Conservation (phyloP, 1,140 invertebrate species). For the Sesamia nonagrioides region DNA sequence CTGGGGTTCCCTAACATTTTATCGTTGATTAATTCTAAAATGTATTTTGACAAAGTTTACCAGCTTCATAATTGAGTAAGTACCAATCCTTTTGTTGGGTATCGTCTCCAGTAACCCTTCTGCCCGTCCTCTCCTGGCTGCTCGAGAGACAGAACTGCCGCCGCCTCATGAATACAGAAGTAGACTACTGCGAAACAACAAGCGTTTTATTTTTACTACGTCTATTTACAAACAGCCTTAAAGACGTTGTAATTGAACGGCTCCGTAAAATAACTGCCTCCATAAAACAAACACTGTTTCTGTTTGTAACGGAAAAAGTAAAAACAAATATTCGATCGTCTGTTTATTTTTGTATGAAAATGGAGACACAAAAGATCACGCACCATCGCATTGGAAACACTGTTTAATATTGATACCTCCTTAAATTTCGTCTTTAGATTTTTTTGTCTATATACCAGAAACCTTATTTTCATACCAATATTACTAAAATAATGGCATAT, state of each 20-base stretch:
- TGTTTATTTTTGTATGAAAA: conserved; percentile 19
- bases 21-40: too few species aligned
- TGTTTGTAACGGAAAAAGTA: conserved; percentile 1
- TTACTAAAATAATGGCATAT: too few species aligned
- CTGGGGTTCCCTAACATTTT: too few species aligned
- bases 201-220: conserved; percentile 14
- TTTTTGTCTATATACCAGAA: background rate
- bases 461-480: conserved; percentile 1
- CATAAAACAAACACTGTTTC: conserved; percentile 14
- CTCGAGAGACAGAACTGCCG: background rate
- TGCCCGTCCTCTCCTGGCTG: background rate
- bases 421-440: background rate
- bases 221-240: conserved; percentile 33
- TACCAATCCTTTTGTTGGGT: background rate
- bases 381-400: too few species aligned
- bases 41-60: too few species aligned
- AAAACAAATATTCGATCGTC: conserved; percentile 32
- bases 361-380: background rate
- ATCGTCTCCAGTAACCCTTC: background rate
- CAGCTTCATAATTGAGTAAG: too few species aligned
- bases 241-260: conserved; percentile 37
- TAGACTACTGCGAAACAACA: conserved; percentile 12
- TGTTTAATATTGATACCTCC: conserved; percentile 13
- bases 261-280: background rate
- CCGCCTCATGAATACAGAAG: conserved; percentile 14